Base-by-base conservation (phyloP, 2,113 vertebrate species). In the Micronycteris hirsuta region DNA sequence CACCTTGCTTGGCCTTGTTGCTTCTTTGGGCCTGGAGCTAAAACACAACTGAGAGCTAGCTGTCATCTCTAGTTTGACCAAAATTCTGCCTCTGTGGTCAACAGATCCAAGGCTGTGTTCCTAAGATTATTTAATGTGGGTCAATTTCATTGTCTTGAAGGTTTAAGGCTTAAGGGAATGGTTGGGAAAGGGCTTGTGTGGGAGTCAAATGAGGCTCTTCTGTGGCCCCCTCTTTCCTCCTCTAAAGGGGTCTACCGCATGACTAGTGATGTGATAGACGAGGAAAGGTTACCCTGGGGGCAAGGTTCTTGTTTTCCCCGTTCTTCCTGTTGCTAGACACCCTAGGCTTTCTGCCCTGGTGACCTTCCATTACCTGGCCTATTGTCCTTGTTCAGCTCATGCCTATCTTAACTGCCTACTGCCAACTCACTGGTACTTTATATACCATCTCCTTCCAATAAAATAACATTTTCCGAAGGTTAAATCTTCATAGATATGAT, bases 401-500 rank as follows among this genome's bases (percentile, higher is more conserved):
- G 47, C 28, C 28, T 19, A 28, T 33, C 16, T 33, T 33, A n/a
- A 77, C 31, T 19, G 47, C 45, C 74, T 49, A 49, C 45, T 22
- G 22, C 45, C 52, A 19, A 77, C 47, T 87, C 16, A 33, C 7
- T 89, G 33, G 14, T 70, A 67, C 45, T 81, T 88, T 83, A 54
- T 78, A 0, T n/a, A 11, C 5, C 41, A 61, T 33, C 38, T 89
- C 54, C n/a, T 87, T 22, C n/a, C 19, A 86, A 38, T 63, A 94
- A 96, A 45, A 77, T 43, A 36, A 92, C 0, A 81, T 81, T 92
- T 94, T 94, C 8, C 92, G 67, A 68, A 81, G 87, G 86, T 82
- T 47, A 71, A 52, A 65, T 83, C 4, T 73, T 3, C 56, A 67
- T n/a, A 56, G 7, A 65, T 61, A 67, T 45, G 4, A 17, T 85